Conservation (phyloP, 1,140 invertebrate genomes). For the Sitobion miscanthi region DNA sequence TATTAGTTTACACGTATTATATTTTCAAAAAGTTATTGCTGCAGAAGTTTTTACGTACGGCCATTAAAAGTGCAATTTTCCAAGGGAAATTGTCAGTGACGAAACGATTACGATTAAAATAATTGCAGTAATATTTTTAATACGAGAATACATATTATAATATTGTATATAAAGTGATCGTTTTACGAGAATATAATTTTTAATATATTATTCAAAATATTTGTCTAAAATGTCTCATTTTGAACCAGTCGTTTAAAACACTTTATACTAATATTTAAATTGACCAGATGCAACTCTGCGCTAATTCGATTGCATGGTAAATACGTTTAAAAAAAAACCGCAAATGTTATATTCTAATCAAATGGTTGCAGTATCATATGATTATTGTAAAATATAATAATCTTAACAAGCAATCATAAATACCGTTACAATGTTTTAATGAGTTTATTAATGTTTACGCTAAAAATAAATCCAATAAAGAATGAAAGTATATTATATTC, state of each 20-base stretch:
- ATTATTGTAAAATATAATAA: background rate
- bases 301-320: background rate
- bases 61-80: background rate
- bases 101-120: background rate
- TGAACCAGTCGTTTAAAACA: no score
- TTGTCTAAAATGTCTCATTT: background rate
- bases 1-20: no score
- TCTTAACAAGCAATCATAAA: background rate
- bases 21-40: background rate
- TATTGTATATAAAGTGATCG: background rate
- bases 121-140: background rate
- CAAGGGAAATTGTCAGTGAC: no score
- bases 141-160: background rate
- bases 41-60: background rate
- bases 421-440: background rate
- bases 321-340: background rate
- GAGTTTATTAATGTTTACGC: background rate
- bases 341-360: background rate
- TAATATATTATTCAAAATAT: background rate
- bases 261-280: no score
- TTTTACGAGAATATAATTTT: background rate
- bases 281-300: background rate
- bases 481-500: background rate
- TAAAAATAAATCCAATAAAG: constrained; percentile 4
- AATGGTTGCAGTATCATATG: background rate